Base-by-base conservation (phyloP, 2,888 invertebrate genomes). In the Euzophera pinguis region DNA sequence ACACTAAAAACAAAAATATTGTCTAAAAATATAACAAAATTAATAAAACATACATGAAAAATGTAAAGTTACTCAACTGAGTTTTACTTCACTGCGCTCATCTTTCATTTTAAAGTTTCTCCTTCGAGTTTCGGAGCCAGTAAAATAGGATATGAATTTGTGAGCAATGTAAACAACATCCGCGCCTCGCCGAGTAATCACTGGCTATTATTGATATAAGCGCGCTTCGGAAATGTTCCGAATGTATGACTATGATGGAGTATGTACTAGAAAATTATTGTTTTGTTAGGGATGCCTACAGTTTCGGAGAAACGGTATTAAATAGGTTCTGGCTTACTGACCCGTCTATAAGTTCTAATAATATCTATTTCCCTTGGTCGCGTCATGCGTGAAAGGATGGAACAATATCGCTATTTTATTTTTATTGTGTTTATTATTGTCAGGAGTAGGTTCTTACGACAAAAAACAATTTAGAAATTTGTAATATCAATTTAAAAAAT, bases 61-160 rank as follows among this genome's bases (percentile, higher is more conserved):
- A 45, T 45, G 32, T 16, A 32, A 43, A 51, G 43, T 43, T 51
- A 35, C 9, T 22, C 13, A 43, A 51, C 51, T 34, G 22, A 22
- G 35, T 71, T 69, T 70, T 69, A 71, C 69, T 69, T 67, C 66
- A 62, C 61, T 62, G 59, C 60, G 68, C 63, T 69, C 59, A 80
- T 80, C 80, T 81, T 82, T 82, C 75, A 78, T 81, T 80, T 81
- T 75, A 79, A 82, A 83, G 67, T 82, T 81, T 69, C 58, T 53
- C 53, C 75, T 71, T 67, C 63, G 61, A 70, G 75, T 69, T 70
- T 17, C 47, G 41, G 22, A 22, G 48, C 37, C n/a, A 22, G 27
- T 29, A 49, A 49, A 27, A 29, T 45, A 38, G 42, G 51, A 54
- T 54, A 54, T 54, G 49, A 57, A 58, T 57, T 47, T 55, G 57